Percentiles rank a stretch among this genome's conserved stretches.
Evolutionary conservation across 53 echinoderm and acorn worm genomes (phyloP).

Genomic region (Crossaster papposus): DNA sequence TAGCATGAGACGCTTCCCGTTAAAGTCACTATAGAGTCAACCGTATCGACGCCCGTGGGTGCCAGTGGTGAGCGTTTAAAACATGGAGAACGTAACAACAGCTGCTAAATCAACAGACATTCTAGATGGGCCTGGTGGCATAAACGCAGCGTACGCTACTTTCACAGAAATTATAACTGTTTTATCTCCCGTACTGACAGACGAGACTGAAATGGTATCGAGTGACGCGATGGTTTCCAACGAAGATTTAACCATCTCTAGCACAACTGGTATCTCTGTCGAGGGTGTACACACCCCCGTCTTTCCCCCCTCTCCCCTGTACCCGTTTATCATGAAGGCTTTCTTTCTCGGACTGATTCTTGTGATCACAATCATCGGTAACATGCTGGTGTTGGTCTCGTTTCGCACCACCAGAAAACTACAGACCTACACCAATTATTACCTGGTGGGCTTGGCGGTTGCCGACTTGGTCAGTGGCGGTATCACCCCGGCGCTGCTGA

Average conservation of each 20-base stretch:
- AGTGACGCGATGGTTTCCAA: not conserved
- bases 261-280: not conserved
- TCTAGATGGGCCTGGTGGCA: not conserved
- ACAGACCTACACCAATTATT: conserved; percentile 72
- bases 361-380: conserved; percentile 62
- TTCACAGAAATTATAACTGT: not conserved
- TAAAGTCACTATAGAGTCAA: too few species aligned
- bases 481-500: conserved; percentile 58
- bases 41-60: too few species aligned
- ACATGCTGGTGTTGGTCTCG: conserved; percentile 63
- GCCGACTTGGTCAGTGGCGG: conserved; percentile 64
- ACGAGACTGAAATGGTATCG: not conserved
- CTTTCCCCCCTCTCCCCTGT: conserved; percentile 34
- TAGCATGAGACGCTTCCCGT: too few species aligned
- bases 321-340: conserved; percentile 20
- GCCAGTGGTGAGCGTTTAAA: not conserved
- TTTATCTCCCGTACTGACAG: not conserved
- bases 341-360: conserved; percentile 30
- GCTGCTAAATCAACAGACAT: not conserved
- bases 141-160: not conserved
- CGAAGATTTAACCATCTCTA: not conserved
- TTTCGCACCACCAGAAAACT: conserved; percentile 62
- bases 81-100: not conserved
- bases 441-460: conserved; percentile 68
- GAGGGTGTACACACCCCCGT: not conserved